These are phyloP conservation scores for Fregata magnificens DNA, from an alignment of 2,113 vertebrate species.

Conservation along the genomic window DNA sequence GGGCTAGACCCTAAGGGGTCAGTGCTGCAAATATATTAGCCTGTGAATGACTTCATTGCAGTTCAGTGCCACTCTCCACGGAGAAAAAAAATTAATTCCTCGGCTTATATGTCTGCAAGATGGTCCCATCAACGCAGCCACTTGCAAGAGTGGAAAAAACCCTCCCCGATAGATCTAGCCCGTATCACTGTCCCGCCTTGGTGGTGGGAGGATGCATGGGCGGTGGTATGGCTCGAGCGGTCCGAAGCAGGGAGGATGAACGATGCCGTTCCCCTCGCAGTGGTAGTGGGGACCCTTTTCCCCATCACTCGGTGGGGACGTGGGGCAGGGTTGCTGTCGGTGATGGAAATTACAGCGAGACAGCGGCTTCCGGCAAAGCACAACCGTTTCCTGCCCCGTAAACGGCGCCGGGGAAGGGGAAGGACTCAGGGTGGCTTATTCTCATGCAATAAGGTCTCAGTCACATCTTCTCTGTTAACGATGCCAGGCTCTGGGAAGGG, in stretches of 20 bases:
- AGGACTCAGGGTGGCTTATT: rapidly evolving
- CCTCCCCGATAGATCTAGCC: rapidly evolving
- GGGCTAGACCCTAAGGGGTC: too few relatives aligned
- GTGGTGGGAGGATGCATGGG: rapidly evolving
- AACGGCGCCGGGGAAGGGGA: rapidly evolving
- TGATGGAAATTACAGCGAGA: rapidly evolving
- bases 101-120: rapidly evolving
- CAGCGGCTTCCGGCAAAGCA: rapidly evolving
- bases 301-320: rapidly evolving
- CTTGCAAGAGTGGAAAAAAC: too few relatives aligned
- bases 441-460: rapidly evolving
- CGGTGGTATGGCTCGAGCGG: rapidly evolving
- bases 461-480: rapidly evolving
- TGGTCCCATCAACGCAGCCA: not conserved
- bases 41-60: not conserved
- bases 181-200: rapidly evolving
- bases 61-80: not conserved
- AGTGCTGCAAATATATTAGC: not conserved
- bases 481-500: rapidly evolving
- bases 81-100: not conserved
- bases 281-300: not conserved
- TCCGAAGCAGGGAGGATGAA: too few relatives aligned
- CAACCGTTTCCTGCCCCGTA: not conserved
- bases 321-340: not conserved
- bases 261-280: not conserved